Evolutionary conservation across 2,888 invertebrate species (phyloP), one percentile per base, ranked within the genome.

Genomic region (Andrena bicolor): DNA sequence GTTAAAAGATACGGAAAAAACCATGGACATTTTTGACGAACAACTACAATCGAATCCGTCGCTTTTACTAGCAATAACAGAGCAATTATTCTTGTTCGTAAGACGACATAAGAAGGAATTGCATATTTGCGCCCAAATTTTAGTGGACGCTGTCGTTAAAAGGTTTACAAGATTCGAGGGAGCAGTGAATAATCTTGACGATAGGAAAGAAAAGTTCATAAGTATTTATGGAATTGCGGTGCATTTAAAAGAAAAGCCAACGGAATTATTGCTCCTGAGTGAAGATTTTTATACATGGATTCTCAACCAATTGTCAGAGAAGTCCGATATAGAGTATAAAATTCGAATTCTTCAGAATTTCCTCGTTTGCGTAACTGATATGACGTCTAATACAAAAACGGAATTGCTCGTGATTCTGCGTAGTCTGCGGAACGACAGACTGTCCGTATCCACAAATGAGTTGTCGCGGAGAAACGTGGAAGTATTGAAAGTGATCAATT

Each of bases 211-310:
- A 28, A 89, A 85, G 35, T 82, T 93, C 30, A 85, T 92, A 20
- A 91, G 88, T 41, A 92, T 93, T 28, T 92, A 91, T 60, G 85
- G 89, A 6, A 79, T 87, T 2, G 90, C 86, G 0, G 90, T 93
- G 5, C 84, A 85, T 68, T 76, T 93, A 0, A 89, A 88, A 20
- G 41, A 82, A 0, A 82, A 89, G 32, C 92, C 92, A 26, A 79
- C 76, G 0, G 88, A 91, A n/a, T 80, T 90, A 3, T 58, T n/a
- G 1, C 69, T 35, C 26, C 66, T 35, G 64, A 83, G 6, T 2
- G 20, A 58, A 49, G 80, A 89, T 8, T 78, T 93, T 32, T 89
- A 90, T 73, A 30, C 41, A 0, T 93, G 93, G 94, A 91, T 94
- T 49, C 64, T 92, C 0, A 49, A 73, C 16, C 88, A 93, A 61